Percentiles rank a stretch among this genome's conserved stretches.
phyloP scores from a whole-genome alignment of 2,888 invertebrate species.

The Syritta pipiens region DNA sequence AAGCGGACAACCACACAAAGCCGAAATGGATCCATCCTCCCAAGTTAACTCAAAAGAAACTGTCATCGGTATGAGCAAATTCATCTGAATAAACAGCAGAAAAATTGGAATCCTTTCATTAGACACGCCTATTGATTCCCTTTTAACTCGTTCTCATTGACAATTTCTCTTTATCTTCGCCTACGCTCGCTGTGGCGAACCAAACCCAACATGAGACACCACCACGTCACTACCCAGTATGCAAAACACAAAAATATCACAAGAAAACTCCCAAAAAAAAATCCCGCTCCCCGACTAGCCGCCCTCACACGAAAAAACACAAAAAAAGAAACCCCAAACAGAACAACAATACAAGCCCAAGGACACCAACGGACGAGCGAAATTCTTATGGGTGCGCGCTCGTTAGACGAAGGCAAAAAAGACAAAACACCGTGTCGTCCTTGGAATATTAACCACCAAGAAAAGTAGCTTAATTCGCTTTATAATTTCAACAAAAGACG shows the following conservation, averaged over 20 bases:
- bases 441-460: constrained; percentile 16
- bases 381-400: constrained; percentile 36
- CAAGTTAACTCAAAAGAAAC: no score
- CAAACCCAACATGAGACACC: neutral
- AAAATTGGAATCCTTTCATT: no score
- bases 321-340: no score
- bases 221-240: neutral
- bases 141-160: neutral
- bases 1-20: no score
- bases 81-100: no score
- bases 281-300: no score
- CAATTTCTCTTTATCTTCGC: neutral
- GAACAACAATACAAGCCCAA: constrained; percentile 16
- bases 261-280: no score
- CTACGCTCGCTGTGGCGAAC: neutral
- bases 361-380: constrained; percentile 23
- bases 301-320: no score
- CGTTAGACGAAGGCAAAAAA: constrained; percentile 8
- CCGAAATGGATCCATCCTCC: no score
- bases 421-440: constrained; percentile 18
- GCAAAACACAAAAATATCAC: neutral
- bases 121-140: neutral
- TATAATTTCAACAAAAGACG: neutral
- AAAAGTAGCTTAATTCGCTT: constrained; percentile 6
- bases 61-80: no score